Percentiles rank a stretch among this genome's conserved stretches.
Conservation (phyloP, 2,113 vertebrate species). For the Catharus fuscescens region DNA sequence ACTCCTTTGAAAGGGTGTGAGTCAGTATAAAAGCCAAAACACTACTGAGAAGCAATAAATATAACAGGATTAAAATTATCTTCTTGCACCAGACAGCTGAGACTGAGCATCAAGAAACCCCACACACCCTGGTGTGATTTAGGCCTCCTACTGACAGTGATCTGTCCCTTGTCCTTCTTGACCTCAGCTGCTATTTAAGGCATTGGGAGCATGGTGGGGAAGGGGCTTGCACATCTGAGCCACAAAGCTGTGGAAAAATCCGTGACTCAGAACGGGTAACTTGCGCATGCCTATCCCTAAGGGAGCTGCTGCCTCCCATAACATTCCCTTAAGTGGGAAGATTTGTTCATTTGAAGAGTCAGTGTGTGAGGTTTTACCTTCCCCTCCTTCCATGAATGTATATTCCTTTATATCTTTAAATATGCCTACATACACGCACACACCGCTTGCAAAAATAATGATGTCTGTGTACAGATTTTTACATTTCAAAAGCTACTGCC, state of each 20-base stretch:
- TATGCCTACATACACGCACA: neutral
- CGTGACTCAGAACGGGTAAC: neutral
- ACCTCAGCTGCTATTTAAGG: constrained; percentile 12
- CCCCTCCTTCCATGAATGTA: neutral
- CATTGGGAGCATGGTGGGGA: neutral
- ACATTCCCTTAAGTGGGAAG: constrained; percentile 25
- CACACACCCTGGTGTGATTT: neutral
- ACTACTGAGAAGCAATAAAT: neutral
- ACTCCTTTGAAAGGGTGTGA: constrained; percentile 19
- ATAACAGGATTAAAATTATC: constrained; percentile 45
- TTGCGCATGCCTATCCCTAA: neutral
- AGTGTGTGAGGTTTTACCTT: neutral
- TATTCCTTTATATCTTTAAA: neutral
- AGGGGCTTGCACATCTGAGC: neutral
- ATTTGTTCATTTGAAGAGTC: neutral
- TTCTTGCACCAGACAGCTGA: constrained; percentile 22
- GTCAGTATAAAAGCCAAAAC: constrained; percentile 18
- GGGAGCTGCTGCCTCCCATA: constrained; percentile 1
- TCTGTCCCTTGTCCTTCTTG: neutral
- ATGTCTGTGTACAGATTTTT: neutral
- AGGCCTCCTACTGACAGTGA: neutral
- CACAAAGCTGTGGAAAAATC: constrained; percentile 1
- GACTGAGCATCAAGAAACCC: neutral
- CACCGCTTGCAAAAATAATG: neutral
- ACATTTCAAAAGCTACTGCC: constrained; percentile 7